These are phyloP conservation scores for Acanthornis magna DNA, from an alignment of 2,797 vertebrate genomes.

Conservation along the genomic window DNA sequence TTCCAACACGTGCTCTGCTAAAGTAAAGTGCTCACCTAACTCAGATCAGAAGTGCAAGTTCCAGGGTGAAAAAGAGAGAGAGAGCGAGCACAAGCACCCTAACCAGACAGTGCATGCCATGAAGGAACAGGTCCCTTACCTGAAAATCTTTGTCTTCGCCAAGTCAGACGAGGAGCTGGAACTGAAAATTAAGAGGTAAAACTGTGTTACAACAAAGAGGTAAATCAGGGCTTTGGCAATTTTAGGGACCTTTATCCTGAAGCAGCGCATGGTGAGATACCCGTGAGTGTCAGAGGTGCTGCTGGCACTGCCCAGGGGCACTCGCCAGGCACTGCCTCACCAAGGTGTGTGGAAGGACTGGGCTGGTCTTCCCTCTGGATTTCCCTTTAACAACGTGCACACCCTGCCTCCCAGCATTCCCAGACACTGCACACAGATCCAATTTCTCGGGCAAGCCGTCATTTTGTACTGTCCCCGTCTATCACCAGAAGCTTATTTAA, in stretches of 20 bases:
- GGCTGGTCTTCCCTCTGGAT: background rate
- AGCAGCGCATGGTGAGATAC: background rate
- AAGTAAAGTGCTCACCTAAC: background rate
- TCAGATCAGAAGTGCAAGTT: background rate
- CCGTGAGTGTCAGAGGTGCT: accelerated
- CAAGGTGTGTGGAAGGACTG: background rate
- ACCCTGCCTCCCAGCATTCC: background rate
- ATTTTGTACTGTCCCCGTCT: background rate
- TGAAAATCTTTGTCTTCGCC: background rate
- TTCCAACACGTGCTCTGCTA: background rate
- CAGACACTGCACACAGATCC: background rate
- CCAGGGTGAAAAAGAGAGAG: background rate
- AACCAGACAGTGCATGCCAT: accelerated
- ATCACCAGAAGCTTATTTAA: background rate
- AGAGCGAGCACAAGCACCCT: background rate
- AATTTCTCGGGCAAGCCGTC: background rate
- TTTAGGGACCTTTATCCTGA: background rate
- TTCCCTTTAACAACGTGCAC: background rate
- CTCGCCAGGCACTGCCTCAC: background rate
- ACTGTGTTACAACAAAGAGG: background rate
- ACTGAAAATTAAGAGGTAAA: background rate
- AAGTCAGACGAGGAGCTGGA: slow-evolving; percentile 1
- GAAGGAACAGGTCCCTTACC: slow-evolving; percentile 26
- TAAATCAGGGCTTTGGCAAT: background rate
- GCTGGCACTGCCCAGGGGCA: background rate